Percentiles rank a stretch among this genome's conserved stretches.
phyloP scores from a whole-genome alignment of 2,888 invertebrate genomes.

The Opisthograptis luteolata region DNA sequence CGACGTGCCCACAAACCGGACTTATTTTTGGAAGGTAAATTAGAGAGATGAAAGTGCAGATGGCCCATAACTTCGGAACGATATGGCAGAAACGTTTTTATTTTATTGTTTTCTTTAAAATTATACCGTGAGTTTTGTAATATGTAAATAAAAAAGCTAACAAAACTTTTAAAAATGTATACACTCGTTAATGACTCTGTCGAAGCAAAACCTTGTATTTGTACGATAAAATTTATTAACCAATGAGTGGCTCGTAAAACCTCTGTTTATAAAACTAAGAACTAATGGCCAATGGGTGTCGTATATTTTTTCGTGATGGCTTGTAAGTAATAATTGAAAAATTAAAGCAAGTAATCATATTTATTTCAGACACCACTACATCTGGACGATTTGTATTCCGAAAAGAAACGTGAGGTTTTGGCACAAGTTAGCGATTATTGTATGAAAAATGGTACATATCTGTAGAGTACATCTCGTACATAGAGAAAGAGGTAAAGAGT shows the following conservation, averaged over 20 bases:
- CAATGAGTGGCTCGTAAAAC: slow-evolving; percentile 27
- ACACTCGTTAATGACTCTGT: slow-evolving; percentile 23
- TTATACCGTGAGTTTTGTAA: slow-evolving; percentile 13
- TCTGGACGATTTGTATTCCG: too few species aligned
- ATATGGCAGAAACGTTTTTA: slow-evolving; percentile 29
- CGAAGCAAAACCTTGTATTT: slow-evolving; percentile 18
- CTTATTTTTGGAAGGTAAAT: slow-evolving; percentile 61
- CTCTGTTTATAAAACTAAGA: slow-evolving; percentile 29
- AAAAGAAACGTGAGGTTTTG: too few species aligned
- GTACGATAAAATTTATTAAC: slow-evolving; percentile 22
- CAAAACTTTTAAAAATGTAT: slow-evolving; percentile 14
- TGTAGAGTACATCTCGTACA: too few species aligned
- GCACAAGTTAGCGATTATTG: too few species aligned
- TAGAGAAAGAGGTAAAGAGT: too few species aligned
- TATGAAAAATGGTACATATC: too few species aligned
- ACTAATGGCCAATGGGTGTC: slow-evolving; percentile 20
- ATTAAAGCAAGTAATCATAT: background rate
- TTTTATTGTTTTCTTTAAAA: slow-evolving; percentile 24
- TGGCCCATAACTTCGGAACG: slow-evolving; percentile 31
- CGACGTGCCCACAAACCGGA: slow-evolving; percentile 49
- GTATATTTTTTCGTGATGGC: slow-evolving; percentile 11
- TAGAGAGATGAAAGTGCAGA: slow-evolving; percentile 45
- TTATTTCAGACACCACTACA: too few species aligned
- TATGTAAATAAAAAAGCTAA: slow-evolving; percentile 18
- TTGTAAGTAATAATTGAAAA: slow-evolving; percentile 11